Percentiles rank a stretch among this genome's conserved stretches.
These are phyloP conservation scores for Orthosia gothica DNA, from an alignment of 2,888 invertebrate species.

Conservation along the genomic window DNA sequence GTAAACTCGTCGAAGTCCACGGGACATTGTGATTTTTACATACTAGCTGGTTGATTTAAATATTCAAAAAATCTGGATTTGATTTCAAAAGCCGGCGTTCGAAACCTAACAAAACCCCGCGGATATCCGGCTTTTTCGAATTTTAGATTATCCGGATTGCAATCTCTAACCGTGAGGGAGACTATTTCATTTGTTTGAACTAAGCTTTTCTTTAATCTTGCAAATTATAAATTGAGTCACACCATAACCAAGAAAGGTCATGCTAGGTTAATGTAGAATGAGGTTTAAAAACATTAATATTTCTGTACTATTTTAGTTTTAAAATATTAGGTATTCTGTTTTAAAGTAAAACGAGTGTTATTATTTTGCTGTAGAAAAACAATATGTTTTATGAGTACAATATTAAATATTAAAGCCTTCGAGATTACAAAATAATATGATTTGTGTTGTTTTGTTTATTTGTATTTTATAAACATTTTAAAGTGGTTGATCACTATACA, in stretches of 20 bases:
- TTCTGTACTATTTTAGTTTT: neutral
- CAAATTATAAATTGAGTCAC: constrained; percentile 38
- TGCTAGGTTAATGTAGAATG: constrained; percentile 5
- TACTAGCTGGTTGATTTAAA: too few relatives aligned
- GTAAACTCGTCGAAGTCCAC: too few relatives aligned
- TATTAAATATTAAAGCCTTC: neutral
- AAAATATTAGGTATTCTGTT: neutral
- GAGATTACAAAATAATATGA: too few relatives aligned
- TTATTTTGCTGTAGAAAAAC: neutral
- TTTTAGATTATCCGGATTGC: too few relatives aligned
- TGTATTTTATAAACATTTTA: neutral
- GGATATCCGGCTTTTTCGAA: too few relatives aligned
- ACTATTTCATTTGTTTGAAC: constrained; percentile 32
- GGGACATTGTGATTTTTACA: too few relatives aligned
- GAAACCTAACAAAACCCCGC: too few relatives aligned
- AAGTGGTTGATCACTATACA: too few relatives aligned
- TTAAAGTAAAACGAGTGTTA: neutral
- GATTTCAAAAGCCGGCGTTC: too few relatives aligned
- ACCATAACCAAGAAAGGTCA: neutral
- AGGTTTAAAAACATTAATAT: neutral
- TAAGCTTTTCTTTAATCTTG: constrained; percentile 38
- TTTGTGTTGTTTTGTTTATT: too few relatives aligned
- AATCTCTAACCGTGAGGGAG: neutral
- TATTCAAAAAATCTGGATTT: too few relatives aligned
- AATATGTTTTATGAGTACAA: neutral